phyloP scores from a whole-genome alignment of 2,888 invertebrate species.

The Isotomurus palustris region DNA sequence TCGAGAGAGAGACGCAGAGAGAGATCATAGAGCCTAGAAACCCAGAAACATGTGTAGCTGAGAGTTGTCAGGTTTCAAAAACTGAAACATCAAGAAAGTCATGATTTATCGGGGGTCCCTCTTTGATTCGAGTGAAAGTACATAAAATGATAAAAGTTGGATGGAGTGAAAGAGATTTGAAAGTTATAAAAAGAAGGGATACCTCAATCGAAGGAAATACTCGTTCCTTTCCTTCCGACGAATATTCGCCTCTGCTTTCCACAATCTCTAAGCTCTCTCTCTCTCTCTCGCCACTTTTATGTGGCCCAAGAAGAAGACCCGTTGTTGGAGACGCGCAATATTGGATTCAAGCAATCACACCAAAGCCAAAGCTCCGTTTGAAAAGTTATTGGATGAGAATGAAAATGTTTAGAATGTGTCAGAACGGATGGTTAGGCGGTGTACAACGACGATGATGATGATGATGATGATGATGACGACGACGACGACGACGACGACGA shows the following conservation, averaged over 20 bases:
- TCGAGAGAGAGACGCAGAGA: neutral
- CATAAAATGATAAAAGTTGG: conserved; percentile 2
- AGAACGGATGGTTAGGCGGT: neutral
- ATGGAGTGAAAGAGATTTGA: no score
- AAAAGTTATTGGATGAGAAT: conserved; percentile 12
- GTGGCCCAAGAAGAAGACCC: no score
- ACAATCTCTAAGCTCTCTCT: no score
- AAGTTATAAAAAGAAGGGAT: no score
- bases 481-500: neutral
- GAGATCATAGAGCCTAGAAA: neutral
- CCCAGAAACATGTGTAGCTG: neutral
- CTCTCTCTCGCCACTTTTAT: no score
- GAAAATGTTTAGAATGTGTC: conserved; percentile 14
- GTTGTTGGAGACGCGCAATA: neutral
- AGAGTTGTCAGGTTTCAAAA: conserved; percentile 26
- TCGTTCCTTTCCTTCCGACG: no score
- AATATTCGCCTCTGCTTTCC: no score
- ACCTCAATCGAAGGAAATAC: no score
- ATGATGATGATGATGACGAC: neutral
- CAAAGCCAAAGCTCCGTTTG: neutral
- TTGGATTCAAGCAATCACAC: conserved; percentile 4
- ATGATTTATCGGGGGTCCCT: conserved; percentile 25
- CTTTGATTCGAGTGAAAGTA: conserved; percentile 2
- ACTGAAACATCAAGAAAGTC: conserved; percentile 22
- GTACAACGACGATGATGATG: neutral